These are phyloP conservation scores for Suricata suricatta DNA, from an alignment of 2,113 vertebrate species.

Conservation along the genomic window DNA sequence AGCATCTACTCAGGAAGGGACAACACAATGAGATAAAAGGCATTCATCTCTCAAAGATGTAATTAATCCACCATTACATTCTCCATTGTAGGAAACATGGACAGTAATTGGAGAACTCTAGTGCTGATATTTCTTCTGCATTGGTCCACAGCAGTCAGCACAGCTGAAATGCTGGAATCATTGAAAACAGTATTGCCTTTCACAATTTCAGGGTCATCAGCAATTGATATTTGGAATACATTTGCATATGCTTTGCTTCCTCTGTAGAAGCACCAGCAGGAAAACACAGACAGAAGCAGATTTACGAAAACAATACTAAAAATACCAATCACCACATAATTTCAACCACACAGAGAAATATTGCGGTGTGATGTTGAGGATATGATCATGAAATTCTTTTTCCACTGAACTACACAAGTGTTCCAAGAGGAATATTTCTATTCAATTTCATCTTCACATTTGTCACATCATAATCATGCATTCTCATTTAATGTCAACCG, in stretches of 20 bases:
- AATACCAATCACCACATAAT: neutral
- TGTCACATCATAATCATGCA: neutral
- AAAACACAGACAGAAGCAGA: conserved; percentile 32
- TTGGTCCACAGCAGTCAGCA: neutral
- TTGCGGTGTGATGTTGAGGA: neutral
- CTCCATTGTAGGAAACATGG: conserved; percentile 55
- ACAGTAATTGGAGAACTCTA: conserved; percentile 55
- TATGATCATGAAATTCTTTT: neutral
- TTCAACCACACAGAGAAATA: neutral
- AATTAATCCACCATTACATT: conserved; percentile 64
- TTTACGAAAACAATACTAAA: neutral
- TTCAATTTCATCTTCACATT: neutral
- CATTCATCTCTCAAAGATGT: neutral
- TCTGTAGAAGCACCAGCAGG: neutral
- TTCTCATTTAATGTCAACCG: neutral
- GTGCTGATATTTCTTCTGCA: conserved; percentile 48
- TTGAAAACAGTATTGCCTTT: conserved; percentile 47
- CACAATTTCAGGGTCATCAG: conserved; percentile 74
- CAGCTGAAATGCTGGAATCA: conserved; percentile 62
- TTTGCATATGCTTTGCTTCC: conserved; percentile 66
- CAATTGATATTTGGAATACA: conserved; percentile 65
- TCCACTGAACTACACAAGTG: neutral
- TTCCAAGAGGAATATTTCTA: neutral
- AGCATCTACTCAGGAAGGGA: neutral
- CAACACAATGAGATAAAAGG: conserved; percentile 9